Base-by-base conservation (phyloP, 2,113 vertebrate species). In the Coregonus clupeaformis region DNA sequence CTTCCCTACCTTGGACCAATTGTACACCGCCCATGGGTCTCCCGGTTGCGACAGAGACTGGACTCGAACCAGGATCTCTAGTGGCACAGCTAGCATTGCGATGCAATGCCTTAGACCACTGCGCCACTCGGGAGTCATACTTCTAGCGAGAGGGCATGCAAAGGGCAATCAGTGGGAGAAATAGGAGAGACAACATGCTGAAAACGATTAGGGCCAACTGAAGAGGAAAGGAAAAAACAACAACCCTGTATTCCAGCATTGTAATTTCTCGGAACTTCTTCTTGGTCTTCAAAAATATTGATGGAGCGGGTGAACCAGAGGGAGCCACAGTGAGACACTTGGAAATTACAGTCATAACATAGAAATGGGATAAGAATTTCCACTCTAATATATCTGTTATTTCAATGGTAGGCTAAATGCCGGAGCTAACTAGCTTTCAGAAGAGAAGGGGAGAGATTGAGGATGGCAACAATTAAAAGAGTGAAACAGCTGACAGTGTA, bases 401-500 rank as follows among this genome's bases (percentile, higher is more conserved):
- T 81, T 70, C 71, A 63, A 77, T 78, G 73, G 36, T 42, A 42
- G 36, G 9, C 9, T 42, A 52, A 68, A 14, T 79, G 77, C 65
- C 36, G 47, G 36, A 80, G 74, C 63, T 69, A 74, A 68, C 29
- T 72, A 79, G 27, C 55, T 67, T 78, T 77, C 60, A 25, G 49
- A 25, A 77, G 73, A 74, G 71, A 18, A 73, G 25, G 62, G 49
- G 49, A 52, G 49, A 52, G 49, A 18, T 52, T 16, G 49, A 52
- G 72, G 82, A 49, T 42, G 69, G 69, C 18, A 63, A 80, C 82
- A 89, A 85, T 89, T 86, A 84, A 84, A 87, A 81, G 67, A 47
- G 25, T 74, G 75, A 64, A 90, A 86, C 84, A 91, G 84, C 87
- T 89, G 79, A 57, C 70, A 78, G 75, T 84, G 76, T 81, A 80